These are phyloP conservation scores for Spisula solida DNA, from an alignment of 2,888 invertebrate species.

Conservation along the genomic window DNA sequence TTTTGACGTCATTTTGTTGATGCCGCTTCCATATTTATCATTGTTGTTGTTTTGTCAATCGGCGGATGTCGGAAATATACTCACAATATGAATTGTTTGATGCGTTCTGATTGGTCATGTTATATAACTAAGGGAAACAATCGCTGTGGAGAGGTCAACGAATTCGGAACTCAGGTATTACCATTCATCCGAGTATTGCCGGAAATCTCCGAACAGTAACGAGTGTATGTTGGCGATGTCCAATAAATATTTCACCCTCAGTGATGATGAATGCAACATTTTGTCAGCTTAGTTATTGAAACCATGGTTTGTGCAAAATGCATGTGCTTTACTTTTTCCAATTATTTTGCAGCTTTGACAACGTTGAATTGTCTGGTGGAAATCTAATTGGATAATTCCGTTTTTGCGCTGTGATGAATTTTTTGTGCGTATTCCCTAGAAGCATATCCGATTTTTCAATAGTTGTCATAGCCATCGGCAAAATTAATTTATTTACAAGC, in stretches of 20 bases:
- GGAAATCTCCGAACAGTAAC: too few species aligned
- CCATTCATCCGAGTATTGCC: too few species aligned
- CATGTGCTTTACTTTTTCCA: background rate
- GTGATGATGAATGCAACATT: background rate
- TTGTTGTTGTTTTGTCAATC: too few species aligned
- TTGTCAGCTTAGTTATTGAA: background rate
- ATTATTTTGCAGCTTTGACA: background rate
- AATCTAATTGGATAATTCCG: background rate
- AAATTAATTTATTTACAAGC: constrained; percentile 11
- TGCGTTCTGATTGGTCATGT: too few species aligned
- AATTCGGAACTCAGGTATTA: too few species aligned
- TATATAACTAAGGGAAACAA: too few species aligned
- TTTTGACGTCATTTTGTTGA: too few species aligned
- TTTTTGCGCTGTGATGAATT: background rate
- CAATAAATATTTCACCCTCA: background rate
- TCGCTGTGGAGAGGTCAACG: too few species aligned
- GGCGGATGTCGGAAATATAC: too few species aligned
- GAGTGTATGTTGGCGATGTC: background rate
- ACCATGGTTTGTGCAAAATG: background rate
- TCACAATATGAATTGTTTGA: too few species aligned
- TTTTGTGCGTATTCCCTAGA: background rate
- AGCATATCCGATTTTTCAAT: background rate
- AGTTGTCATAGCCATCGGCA: background rate
- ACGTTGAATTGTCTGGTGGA: background rate
- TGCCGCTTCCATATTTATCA: too few species aligned